A percentile compares a stretch with the other conserved stretches of the same genome.
Evolutionary conservation across 1,140 invertebrate genomes (phyloP).

Genomic region (Camponotus floridanus): DNA sequence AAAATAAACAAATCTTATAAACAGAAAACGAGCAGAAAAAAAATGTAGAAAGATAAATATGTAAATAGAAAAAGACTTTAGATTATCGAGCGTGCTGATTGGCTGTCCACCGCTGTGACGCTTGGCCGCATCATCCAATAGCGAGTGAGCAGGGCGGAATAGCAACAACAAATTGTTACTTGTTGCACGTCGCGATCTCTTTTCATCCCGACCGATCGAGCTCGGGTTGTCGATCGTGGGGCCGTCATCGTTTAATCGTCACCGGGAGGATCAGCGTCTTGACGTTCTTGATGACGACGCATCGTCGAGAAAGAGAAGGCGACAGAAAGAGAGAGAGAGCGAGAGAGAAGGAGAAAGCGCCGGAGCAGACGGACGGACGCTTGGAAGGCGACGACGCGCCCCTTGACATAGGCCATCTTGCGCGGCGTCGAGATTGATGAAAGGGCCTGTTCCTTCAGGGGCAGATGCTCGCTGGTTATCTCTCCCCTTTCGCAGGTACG

Average conservation of each 20-base stretch:
- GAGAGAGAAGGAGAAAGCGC: neutral
- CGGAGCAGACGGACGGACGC: neutral
- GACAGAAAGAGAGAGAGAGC: neutral
- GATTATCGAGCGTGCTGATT: no score
- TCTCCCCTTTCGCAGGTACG: neutral
- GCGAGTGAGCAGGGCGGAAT: neutral
- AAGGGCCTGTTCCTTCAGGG: slow-evolving; percentile 75
- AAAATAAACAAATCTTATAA: no score
- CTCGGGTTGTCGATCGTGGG: neutral
- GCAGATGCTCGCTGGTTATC: slow-evolving; percentile 22
- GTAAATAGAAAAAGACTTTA: no score
- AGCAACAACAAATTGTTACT: slow-evolving; percentile 20
- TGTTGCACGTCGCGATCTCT: neutral
- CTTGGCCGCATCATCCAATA: neutral
- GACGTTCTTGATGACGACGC: neutral
- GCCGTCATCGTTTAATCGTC: neutral
- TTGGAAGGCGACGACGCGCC: slow-evolving; percentile 69
- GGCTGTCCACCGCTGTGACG: no score
- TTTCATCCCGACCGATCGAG: neutral
- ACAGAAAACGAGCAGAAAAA: no score
- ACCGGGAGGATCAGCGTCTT: neutral
- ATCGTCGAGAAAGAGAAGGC: neutral
- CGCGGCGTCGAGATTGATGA: slow-evolving; percentile 66
- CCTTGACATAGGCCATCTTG: slow-evolving; percentile 81
- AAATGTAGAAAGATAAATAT: no score